Base-by-base conservation (phyloP, 2,888 invertebrate genomes). In the Endotricha flammealis region DNA sequence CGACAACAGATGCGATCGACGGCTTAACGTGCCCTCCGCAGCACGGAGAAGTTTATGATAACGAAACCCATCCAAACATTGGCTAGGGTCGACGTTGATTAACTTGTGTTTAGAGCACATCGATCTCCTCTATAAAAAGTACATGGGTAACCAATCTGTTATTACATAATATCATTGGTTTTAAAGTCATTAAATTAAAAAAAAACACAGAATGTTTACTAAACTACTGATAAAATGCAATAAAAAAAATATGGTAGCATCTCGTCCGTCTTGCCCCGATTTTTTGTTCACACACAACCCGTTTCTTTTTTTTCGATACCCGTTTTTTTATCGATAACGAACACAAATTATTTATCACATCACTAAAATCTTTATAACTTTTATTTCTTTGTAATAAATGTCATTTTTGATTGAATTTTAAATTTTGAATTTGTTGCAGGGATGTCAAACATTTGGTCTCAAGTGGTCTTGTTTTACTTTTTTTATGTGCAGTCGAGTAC, bases 201-300 rank as follows among this genome's bases (percentile, higher is more conserved):
- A 28, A 28, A 30, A 16, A 12, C 7, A 7, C 8, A 41, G 14
- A 48, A 47, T 51, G 51, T 53, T 52, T 52, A 49, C 48, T 28
- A 32, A 46, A 50, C 52, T 50, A 48, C 53, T 50, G 52, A 53
- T 47, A 52, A 53, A 57, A 48, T 53, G 48, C 39, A 42, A 46
- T 24, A 36, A 39, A 29, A 35, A 14, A 31, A 46, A 42, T 49
- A 53, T 47, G 49, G 39, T 36, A 36, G 30, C 16, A 32, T 10
- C 38, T 37, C 48, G 48, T 50, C 52, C 56, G 43, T 44, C 43
- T 42, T 50, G 48, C 38, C 29, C 35, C 23, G 29, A 13, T 35
- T 35, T 35, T 35, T 35, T 45, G 46, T 50, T 48, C 44, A 43
- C 48, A 46, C 40, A 33, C 43, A 45, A 44, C 44, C 39, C 39